Evolutionary conservation across 1,140 invertebrate species (phyloP).

Genomic region (Dendroctonus valens): DNA sequence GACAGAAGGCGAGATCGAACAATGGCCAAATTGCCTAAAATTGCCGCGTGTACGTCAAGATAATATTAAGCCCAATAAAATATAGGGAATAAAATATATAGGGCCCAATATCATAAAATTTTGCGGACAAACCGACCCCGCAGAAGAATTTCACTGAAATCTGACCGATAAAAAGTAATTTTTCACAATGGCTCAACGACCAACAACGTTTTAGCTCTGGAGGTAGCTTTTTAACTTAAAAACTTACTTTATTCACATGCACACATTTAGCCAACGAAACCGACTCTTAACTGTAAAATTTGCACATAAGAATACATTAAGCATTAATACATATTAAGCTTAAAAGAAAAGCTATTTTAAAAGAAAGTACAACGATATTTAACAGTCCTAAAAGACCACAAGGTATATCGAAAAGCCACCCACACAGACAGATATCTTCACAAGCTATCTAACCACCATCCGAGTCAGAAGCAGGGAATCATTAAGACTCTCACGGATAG

Average conservation of each 20-base stretch:
- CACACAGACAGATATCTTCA: too few relatives aligned
- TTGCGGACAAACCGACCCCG: conserved; percentile 26
- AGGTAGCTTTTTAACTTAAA: background rate
- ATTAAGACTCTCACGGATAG: too few relatives aligned
- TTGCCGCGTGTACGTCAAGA: conserved; percentile 24
- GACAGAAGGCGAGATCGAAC: conserved; percentile 15
- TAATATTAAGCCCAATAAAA: conserved; percentile 31
- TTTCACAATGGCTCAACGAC: conserved; percentile 20
- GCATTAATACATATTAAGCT: too few relatives aligned
- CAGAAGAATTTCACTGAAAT: conserved; percentile 7
- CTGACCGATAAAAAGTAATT: conserved; percentile 26
- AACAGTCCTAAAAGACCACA: too few relatives aligned
- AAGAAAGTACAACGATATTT: too few relatives aligned
- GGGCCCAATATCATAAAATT: conserved; percentile 29
- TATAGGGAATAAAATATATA: conserved; percentile 29
- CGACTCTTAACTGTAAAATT: too few relatives aligned
- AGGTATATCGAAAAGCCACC: too few relatives aligned
- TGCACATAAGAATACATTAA: too few relatives aligned
- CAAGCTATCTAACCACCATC: too few relatives aligned
- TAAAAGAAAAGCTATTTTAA: too few relatives aligned
- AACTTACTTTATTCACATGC: background rate
- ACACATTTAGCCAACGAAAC: too few relatives aligned
- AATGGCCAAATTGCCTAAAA: conserved; percentile 25
- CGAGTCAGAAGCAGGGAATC: too few relatives aligned
- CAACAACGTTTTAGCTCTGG: conserved; percentile 3